Evolutionary conservation across 2,888 invertebrate species (phyloP).

Genomic region (Apoderus coryli): DNA sequence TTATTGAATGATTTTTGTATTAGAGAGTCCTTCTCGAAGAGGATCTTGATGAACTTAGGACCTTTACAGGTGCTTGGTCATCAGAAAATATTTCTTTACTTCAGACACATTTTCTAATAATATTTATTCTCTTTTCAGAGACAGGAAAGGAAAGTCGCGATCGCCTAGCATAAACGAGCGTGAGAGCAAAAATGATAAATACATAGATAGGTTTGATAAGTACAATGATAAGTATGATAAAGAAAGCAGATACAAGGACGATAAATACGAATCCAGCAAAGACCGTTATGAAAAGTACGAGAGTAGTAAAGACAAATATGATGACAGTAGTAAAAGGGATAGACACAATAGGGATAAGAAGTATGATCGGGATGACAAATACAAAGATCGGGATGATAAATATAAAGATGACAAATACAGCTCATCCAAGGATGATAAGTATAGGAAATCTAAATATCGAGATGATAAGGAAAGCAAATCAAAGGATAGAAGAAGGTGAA

Average conservation of each 20-base stretch:
- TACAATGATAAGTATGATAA: conserved; percentile 26
- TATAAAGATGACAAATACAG: conserved; percentile 23
- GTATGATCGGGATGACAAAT: conserved; percentile 22
- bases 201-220: conserved; percentile 31
- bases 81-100: too few relatives aligned
- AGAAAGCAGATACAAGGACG: conserved; percentile 23
- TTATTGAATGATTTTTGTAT: too few relatives aligned
- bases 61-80: too few relatives aligned
- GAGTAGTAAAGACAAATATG: conserved; percentile 24
- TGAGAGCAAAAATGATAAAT: conserved; percentile 28
- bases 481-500: conserved; percentile 27
- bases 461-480: conserved; percentile 24
- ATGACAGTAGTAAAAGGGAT: conserved; percentile 21
- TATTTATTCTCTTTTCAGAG: conserved; percentile 26
- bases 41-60: too few relatives aligned
- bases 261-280: conserved; percentile 18
- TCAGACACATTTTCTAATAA: too few relatives aligned
- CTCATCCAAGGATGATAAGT: conserved; percentile 21
- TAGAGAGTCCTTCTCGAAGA: too few relatives aligned
- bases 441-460: conserved; percentile 23
- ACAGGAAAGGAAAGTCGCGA: conserved; percentile 32
- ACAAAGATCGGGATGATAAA: conserved; percentile 23
- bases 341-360: conserved; percentile 26
- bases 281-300: conserved; percentile 24
- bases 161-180: conserved; percentile 32